Conservation (phyloP, 92 coral and sea anemone genomes). For the Phenganax stokvisi region DNA sequence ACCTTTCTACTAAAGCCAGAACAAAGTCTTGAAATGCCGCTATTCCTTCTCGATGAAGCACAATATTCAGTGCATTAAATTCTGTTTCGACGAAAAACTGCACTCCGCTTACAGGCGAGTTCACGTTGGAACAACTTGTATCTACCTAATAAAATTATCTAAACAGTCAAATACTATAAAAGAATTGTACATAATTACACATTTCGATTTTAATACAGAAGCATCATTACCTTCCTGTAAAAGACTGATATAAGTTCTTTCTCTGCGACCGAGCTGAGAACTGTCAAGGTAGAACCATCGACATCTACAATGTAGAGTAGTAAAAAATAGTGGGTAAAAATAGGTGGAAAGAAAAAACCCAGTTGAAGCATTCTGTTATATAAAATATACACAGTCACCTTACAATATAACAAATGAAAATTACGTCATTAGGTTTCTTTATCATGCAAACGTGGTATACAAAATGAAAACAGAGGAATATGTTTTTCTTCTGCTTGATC, state of each 20-base stretch:
- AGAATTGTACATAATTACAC: background rate
- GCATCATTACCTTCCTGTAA: conserved; percentile 61
- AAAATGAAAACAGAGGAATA: no score
- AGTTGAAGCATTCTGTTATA: background rate
- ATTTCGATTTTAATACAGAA: background rate
- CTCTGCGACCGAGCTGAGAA: conserved; percentile 67
- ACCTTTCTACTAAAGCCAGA: conserved; percentile 75
- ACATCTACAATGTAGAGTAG: conserved; percentile 40
- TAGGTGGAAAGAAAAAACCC: no score
- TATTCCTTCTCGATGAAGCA: conserved; percentile 82
- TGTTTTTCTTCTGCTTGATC: no score
- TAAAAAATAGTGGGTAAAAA: background rate
- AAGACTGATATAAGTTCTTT: conserved; percentile 69
- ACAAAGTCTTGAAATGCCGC: conserved; percentile 75
- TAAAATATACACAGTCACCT: background rate
- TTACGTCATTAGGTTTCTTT: no score
- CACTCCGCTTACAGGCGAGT: conserved; percentile 49
- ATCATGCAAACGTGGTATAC: no score
- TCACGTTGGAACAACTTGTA: conserved; percentile 68
- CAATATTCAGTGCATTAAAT: conserved; percentile 67
- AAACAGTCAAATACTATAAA: background rate
- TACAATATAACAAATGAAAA: no score
- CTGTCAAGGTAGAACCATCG: conserved; percentile 62
- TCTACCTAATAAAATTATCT: conserved; percentile 52
- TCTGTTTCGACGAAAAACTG: conserved; percentile 53